Evolutionary conservation across 2,888 invertebrate species (phyloP).

Genomic region (Acrobasis suavella): DNA sequence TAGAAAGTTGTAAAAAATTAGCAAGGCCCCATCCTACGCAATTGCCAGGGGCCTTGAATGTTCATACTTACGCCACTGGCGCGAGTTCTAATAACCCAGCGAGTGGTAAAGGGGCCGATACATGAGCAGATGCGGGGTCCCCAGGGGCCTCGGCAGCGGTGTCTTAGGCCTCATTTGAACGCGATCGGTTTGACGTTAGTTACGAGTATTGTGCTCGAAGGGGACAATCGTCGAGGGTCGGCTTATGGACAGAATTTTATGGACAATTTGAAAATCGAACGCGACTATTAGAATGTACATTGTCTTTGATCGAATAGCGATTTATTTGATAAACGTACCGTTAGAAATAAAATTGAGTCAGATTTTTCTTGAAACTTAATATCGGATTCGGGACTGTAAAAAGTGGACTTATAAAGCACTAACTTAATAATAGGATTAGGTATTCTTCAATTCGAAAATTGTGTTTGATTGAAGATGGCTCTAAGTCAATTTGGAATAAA

Average conservation of each 20-base stretch:
- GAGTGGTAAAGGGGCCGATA: conserved; percentile 35
- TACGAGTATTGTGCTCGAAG: conserved; percentile 49
- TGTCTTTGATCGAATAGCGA: not conserved
- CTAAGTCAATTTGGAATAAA: not conserved
- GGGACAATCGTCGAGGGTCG: conserved; percentile 39
- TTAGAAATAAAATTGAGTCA: not conserved
- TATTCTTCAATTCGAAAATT: conserved; percentile 1
- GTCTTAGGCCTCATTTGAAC: conserved; percentile 40
- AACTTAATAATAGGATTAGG: not conserved
- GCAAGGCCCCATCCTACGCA: too few species aligned
- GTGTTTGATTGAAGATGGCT: not conserved
- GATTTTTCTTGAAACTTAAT: not conserved
- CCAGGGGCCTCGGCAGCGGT: conserved; percentile 31
- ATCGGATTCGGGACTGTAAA: not conserved
- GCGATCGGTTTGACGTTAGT: conserved; percentile 59
- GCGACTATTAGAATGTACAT: conserved; percentile 5
- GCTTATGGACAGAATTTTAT: conserved; percentile 11
- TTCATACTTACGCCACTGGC: too few species aligned
- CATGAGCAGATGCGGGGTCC: conserved; percentile 46
- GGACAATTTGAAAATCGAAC: conserved; percentile 26
- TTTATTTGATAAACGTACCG: not conserved
- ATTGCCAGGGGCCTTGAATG: too few species aligned
- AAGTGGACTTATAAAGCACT: not conserved
- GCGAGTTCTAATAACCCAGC: conserved; percentile 29
- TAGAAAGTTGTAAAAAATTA: too few species aligned